A percentile compares a stretch with the other conserved stretches of the same genome.
Conservation (phyloP, 2,888 invertebrate species). For the Xestia xanthographa region DNA sequence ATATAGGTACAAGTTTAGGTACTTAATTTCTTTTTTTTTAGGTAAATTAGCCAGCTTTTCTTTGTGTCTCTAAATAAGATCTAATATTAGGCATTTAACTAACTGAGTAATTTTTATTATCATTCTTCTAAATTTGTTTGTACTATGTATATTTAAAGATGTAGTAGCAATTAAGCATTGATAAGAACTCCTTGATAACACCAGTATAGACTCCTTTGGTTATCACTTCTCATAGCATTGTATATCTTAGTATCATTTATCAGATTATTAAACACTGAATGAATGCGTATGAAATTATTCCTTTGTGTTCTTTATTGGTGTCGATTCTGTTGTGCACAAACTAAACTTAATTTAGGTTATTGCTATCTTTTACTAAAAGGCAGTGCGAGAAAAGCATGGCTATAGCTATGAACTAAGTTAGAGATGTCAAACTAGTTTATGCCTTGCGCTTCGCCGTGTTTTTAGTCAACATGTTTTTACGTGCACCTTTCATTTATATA, state of each 20-base stretch:
- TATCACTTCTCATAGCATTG: slow-evolving; percentile 17
- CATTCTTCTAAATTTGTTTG: slow-evolving; percentile 14
- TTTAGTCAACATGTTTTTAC: too few relatives aligned
- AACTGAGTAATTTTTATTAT: not conserved
- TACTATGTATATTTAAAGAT: not conserved
- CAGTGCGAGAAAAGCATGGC: too few relatives aligned
- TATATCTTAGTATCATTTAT: slow-evolving; percentile 24
- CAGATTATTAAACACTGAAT: slow-evolving; percentile 15
- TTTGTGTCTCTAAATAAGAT: slow-evolving; percentile 1
- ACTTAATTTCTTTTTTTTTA: too few relatives aligned
- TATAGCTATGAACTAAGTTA: too few relatives aligned
- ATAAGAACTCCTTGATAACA: slow-evolving; percentile 34
- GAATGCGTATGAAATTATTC: slow-evolving; percentile 22
- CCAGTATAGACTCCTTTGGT: slow-evolving; percentile 2
- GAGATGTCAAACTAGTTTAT: too few relatives aligned
- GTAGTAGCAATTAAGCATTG: slow-evolving; percentile 36
- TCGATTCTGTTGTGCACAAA: too few relatives aligned
- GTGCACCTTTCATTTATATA: too few relatives aligned
- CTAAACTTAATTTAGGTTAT: too few relatives aligned
- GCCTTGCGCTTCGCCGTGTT: too few relatives aligned
- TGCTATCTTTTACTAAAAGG: too few relatives aligned
- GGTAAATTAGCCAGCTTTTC: not conserved
- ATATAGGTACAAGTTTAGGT: not conserved
- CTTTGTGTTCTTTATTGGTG: not conserved
- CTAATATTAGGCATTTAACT: not conserved